A percentile compares a stretch with the other conserved stretches of the same genome.
Conservation (phyloP, 2,797 vertebrate genomes). For the Columba guinea region DNA sequence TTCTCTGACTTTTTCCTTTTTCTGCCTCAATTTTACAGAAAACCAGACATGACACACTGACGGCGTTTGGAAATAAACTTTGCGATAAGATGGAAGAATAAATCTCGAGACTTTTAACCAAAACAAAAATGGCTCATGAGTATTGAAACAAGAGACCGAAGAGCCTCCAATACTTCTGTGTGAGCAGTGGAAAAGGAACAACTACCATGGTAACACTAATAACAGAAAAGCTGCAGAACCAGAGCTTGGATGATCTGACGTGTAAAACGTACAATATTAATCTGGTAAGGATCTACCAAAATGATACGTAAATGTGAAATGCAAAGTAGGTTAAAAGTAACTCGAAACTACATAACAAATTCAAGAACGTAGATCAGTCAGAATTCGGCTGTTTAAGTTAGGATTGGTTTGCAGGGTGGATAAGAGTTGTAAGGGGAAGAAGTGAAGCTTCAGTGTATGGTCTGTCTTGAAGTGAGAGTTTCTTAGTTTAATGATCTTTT, state of each 20-base stretch:
- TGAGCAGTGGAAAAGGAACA: constrained; percentile 58
- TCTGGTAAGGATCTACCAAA: constrained; percentile 68
- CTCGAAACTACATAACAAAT: background rate
- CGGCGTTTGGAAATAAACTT: background rate
- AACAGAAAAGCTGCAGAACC: constrained; percentile 83
- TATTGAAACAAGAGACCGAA: constrained; percentile 33
- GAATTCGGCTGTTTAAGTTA: background rate
- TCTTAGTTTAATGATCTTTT: background rate
- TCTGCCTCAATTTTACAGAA: constrained; percentile 24
- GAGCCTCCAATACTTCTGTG: constrained; percentile 42
- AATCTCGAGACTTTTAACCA: constrained; percentile 4
- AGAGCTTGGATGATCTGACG: constrained; percentile 79
- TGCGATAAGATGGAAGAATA: constrained; percentile 42
- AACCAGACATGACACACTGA: constrained; percentile 54
- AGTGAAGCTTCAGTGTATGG: background rate
- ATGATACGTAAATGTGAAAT: background rate
- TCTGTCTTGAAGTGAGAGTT: background rate
- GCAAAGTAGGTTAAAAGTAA: background rate
- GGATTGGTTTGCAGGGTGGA: background rate
- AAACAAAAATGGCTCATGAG: constrained; percentile 46
- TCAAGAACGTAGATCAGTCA: background rate
- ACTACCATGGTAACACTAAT: constrained; percentile 82
- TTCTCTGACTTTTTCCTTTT: background rate
- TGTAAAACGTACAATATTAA: constrained; percentile 72
- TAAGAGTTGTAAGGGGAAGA: background rate